These are phyloP conservation scores for Hirundichthys speculiger DNA, from an alignment of 2,113 vertebrate species.

Conservation along the genomic window DNA sequence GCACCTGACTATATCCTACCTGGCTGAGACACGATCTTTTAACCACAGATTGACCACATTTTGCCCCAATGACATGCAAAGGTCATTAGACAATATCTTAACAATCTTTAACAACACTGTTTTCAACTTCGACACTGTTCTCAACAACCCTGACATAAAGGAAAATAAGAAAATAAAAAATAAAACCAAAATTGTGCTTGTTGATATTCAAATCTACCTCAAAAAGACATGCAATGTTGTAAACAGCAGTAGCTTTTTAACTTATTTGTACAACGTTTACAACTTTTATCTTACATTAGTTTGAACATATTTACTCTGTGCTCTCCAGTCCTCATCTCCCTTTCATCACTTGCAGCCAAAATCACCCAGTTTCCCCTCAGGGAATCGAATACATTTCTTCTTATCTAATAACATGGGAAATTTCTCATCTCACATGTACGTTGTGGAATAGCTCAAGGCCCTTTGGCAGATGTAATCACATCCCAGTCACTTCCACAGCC, in stretches of 20 bases:
- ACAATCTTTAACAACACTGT: no score
- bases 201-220: no score
- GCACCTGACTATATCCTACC: no score
- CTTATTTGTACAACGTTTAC: background rate
- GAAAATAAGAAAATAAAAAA: no score
- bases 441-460: slow-evolving; percentile 31
- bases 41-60: no score
- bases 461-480: slow-evolving; percentile 35
- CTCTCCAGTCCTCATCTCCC: background rate
- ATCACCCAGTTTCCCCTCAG: slow-evolving; percentile 11
- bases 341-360: slow-evolving; percentile 2
- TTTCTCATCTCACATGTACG: slow-evolving; percentile 45
- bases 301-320: background rate
- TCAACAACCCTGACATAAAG: no score
- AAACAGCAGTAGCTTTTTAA: background rate
- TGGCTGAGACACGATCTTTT: no score
- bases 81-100: no score
- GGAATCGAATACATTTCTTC: slow-evolving; percentile 61
- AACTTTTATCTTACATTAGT: background rate
- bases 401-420: slow-evolving; percentile 38
- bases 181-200: no score
- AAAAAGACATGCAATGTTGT: background rate
- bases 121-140: no score
- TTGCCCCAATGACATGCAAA: no score
- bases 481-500: slow-evolving; percentile 15